Conservation (phyloP, 2,888 invertebrate species). For the Callosobruchus maculatus region DNA sequence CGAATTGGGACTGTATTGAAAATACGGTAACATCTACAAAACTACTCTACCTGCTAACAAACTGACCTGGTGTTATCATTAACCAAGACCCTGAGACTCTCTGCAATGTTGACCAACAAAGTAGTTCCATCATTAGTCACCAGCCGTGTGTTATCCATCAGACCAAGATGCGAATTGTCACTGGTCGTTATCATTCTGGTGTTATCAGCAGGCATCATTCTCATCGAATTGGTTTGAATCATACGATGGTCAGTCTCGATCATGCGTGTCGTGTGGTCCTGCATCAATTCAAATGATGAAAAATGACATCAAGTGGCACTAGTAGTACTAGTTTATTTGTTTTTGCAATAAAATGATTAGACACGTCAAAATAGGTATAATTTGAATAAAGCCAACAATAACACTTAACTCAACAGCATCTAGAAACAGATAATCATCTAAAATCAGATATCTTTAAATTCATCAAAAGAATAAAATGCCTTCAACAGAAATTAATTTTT, state of each 20-base stretch:
- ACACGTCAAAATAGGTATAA: too few species aligned
- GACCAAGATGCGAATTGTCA: slow-evolving; percentile 33
- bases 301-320: slow-evolving; percentile 3
- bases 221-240: slow-evolving; percentile 37
- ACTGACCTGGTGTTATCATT: not conserved
- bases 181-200: slow-evolving; percentile 30
- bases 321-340: too few species aligned
- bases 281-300: slow-evolving; percentile 13
- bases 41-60: not conserved
- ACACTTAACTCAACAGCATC: too few species aligned
- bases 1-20: too few species aligned
- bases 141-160: slow-evolving; percentile 25
- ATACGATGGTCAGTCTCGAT: slow-evolving; percentile 40
- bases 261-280: slow-evolving; percentile 33
- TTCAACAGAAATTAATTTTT: too few species aligned
- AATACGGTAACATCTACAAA: too few species aligned
- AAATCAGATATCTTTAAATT: too few species aligned
- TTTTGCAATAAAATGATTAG: too few species aligned
- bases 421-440: too few species aligned
- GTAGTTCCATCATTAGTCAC: slow-evolving; percentile 36
- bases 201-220: slow-evolving; percentile 36
- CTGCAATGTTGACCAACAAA: slow-evolving; percentile 40
- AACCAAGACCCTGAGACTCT: not conserved
- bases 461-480: too few species aligned
- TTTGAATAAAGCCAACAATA: too few species aligned